phyloP scores from a whole-genome alignment of 1,140 invertebrate species.

The Uloborus diversus region DNA sequence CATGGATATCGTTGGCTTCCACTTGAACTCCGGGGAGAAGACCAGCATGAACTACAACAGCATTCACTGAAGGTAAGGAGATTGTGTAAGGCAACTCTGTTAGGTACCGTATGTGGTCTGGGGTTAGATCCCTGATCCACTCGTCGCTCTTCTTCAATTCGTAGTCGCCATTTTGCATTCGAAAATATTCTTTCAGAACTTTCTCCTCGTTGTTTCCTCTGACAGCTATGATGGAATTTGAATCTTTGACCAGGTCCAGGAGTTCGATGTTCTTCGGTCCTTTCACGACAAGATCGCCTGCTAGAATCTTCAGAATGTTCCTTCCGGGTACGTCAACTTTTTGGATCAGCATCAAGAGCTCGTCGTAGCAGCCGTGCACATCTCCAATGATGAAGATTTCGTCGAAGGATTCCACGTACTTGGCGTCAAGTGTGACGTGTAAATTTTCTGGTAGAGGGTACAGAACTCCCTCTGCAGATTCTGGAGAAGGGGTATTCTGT shows the following conservation, averaged over 20 bases:
- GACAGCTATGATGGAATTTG: conserved; percentile 14
- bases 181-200: conserved; percentile 47
- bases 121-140: conserved; percentile 61
- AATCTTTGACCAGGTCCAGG: conserved; percentile 57
- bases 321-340: conserved; percentile 27
- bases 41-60: conserved; percentile 66
- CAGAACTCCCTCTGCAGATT: no score
- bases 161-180: conserved; percentile 53
- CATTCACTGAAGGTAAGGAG: conserved; percentile 61
- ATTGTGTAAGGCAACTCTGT: conserved; percentile 64
- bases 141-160: conserved; percentile 57
- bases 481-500: no score
- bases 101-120: conserved; percentile 62
- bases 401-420: conserved; percentile 28
- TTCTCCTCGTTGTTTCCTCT: conserved; percentile 60
- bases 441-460: neutral
- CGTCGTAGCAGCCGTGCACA: conserved; percentile 66
- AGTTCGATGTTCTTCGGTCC: conserved; percentile 63
- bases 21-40: conserved; percentile 62
- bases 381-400: conserved; percentile 65
- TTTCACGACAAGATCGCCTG: conserved; percentile 65
- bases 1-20: conserved; percentile 59
- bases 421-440: neutral
- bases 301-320: conserved; percentile 63
- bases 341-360: conserved; percentile 62